A percentile compares a stretch with the other conserved stretches of the same genome.
Evolutionary conservation across 2,797 vertebrate genomes (phyloP).

Genomic region (Pelochelys cantorii): DNA sequence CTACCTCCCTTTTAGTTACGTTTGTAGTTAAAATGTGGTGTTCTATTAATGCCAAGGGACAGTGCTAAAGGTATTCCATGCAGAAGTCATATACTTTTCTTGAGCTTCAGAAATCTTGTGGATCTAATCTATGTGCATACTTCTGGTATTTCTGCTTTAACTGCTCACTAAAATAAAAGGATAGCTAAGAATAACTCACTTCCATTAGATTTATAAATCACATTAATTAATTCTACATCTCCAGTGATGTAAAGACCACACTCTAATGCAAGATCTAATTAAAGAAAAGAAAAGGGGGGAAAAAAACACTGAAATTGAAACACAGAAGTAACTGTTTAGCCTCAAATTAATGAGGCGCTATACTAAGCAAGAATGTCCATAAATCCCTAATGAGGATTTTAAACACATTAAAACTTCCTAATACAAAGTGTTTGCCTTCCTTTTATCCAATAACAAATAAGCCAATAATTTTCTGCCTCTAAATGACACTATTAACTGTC

Average conservation of each 20-base stretch:
- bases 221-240: slow-evolving; percentile 86
- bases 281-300: slow-evolving; percentile 77
- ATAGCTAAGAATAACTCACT: slow-evolving; percentile 83
- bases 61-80: slow-evolving; percentile 76
- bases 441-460: slow-evolving; percentile 87
- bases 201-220: slow-evolving; percentile 84
- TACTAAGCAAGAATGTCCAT: slow-evolving; percentile 83
- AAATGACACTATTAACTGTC: slow-evolving; percentile 86
- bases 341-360: slow-evolving; percentile 85
- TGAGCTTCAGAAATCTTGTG: slow-evolving; percentile 77
- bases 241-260: slow-evolving; percentile 78
- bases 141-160: slow-evolving; percentile 69
- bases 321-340: slow-evolving; percentile 84
- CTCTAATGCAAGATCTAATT: slow-evolving; percentile 83
- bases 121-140: slow-evolving; percentile 47
- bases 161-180: slow-evolving; percentile 78
- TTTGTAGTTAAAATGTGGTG: slow-evolving; percentile 81
- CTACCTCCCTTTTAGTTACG: slow-evolving; percentile 77
- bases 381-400: slow-evolving; percentile 87
- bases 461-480: slow-evolving; percentile 84
- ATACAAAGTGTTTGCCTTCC: slow-evolving; percentile 85
- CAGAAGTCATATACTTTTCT: slow-evolving; percentile 63
- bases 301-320: slow-evolving; percentile 78
- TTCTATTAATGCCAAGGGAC: slow-evolving; percentile 79
- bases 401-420: slow-evolving; percentile 87